phyloP scores from a whole-genome alignment of 2,888 invertebrate genomes.

The Euphydryas editha region DNA sequence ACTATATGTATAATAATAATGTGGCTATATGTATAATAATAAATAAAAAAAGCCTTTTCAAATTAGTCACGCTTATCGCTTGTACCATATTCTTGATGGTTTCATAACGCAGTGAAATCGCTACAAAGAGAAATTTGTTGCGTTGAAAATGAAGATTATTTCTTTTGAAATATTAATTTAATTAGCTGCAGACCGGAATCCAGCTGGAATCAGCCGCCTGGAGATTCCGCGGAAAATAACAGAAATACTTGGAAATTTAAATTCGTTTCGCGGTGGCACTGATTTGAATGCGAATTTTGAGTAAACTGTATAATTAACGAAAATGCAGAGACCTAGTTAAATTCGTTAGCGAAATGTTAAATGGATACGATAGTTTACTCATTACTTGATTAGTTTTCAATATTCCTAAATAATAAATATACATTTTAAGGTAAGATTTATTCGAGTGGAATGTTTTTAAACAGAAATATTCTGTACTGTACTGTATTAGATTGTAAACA shows the following conservation, averaged over 20 bases:
- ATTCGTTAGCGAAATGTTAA: constrained; percentile 1
- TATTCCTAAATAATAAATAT: not conserved
- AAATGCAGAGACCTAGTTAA: not conserved
- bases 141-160: constrained; percentile 35
- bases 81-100: constrained; percentile 12
- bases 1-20: no score
- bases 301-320: not conserved
- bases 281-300: not conserved
- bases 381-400: not conserved
- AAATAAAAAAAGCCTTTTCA: not conserved
- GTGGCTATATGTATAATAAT: not conserved
- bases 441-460: not conserved
- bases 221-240: not conserved
- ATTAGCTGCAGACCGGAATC: constrained; percentile 20
- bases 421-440: not conserved
- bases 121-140: constrained; percentile 25
- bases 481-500: no score
- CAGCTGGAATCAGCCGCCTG: constrained; percentile 6
- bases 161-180: constrained; percentile 38
- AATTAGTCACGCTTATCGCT: not conserved
- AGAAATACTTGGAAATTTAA: constrained; percentile 1
- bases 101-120: constrained; percentile 22
- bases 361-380: not conserved
- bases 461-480: not conserved
- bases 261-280: constrained; percentile 2